Percentiles rank a stretch among this genome's conserved stretches.
Evolutionary conservation across 2,113 vertebrate genomes (phyloP).

Genomic region (Aviceda subcristata): DNA sequence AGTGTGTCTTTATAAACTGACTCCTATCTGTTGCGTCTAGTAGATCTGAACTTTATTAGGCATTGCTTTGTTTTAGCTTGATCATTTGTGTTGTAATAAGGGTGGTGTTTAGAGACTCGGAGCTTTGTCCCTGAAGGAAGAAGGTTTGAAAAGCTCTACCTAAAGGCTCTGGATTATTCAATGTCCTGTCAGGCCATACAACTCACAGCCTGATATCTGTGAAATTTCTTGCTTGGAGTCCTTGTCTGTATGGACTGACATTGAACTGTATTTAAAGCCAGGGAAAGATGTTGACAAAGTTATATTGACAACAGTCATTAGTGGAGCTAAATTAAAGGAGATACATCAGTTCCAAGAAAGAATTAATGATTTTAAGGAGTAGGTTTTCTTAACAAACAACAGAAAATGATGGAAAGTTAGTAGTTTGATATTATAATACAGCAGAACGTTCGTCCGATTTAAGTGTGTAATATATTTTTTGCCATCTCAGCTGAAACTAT

Average conservation of each 20-base stretch:
- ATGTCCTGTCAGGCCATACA: neutral
- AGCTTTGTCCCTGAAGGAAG: neutral
- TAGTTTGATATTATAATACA: neutral
- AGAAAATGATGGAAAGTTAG: neutral
- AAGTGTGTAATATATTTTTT: neutral
- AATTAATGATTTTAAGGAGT: neutral
- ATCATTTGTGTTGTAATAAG: neutral
- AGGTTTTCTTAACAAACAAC: neutral
- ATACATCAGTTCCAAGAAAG: neutral
- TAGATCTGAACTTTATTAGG: neutral
- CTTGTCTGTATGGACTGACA: neutral
- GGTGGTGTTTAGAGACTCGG: neutral
- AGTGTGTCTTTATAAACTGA: neutral
- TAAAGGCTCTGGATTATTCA: neutral
- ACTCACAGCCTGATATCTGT: neutral
- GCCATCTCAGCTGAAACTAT: neutral
- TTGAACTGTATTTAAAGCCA: neutral
- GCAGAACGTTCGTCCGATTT: neutral
- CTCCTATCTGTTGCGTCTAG: neutral
- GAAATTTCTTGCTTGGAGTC: neutral
- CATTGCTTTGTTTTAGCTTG: neutral
- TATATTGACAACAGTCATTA: neutral
- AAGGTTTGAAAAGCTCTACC: neutral
- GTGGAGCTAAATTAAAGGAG: conserved; percentile 12
- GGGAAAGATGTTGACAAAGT: neutral